Base-by-base conservation (phyloP, 2,888 invertebrate species). In the Ichneumoninae sp. region DNA sequence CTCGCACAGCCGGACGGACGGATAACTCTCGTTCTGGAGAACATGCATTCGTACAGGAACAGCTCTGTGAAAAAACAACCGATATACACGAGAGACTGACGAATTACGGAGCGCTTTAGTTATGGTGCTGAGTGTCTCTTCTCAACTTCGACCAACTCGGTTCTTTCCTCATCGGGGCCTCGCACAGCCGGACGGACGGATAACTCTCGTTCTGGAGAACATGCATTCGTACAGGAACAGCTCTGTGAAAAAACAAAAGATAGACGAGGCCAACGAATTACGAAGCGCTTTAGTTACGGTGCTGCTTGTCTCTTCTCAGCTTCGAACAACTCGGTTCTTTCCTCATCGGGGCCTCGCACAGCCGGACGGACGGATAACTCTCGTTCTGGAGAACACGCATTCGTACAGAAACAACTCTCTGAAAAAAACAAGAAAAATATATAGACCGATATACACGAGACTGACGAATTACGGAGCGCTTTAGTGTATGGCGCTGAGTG, bases 61-160 rank as follows among this genome's bases (percentile, higher is more conserved):
- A 30, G 30, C 60, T 30, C 30, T 22, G 22, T 16, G 33, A 65
- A 30, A 50, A n/a, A 47, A 8, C 7, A 33, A 33, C n/a, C n/a
- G n/a, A n/a, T n/a, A n/a, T n/a, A n/a, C n/a, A n/a, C n/a, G n/a
- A n/a, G n/a, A n/a, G n/a, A n/a, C n/a, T n/a, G n/a, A n/a, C n/a
- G n/a, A n/a, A n/a, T n/a, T 52, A 77, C 73, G 52, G n/a, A 40
- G 70, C 75, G 81, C 66, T 71, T 76, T 52, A 73, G 73, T 68
- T 65, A 40, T 10, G 40, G 40, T 26, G 65, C n/a, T 57, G 30
- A 33, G 33, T 16, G 30, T 30, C 54, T 0, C 22, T 22, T 22
- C 19, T 10, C 54, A 22, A 10, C 22, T 54, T 54, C 54, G 19
- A 54, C 22, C 54, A 8, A 54, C 54, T 19, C 19, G 19, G 8